Conservation (phyloP, 1,140 invertebrate species). For the Frieseomelitta varia region DNA sequence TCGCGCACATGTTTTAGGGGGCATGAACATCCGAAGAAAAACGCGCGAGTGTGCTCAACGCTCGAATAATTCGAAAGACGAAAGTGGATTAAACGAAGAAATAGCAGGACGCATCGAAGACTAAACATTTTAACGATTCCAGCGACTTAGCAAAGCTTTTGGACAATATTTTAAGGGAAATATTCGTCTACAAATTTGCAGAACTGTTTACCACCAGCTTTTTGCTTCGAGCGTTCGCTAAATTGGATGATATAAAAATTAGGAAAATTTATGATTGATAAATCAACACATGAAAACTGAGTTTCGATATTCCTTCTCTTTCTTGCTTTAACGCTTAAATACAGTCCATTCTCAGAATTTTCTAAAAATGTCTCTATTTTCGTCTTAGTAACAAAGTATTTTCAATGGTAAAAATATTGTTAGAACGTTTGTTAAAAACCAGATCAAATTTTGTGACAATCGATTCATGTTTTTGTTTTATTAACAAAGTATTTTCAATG, state of each 20-base stretch:
- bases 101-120: background rate
- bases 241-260: background rate
- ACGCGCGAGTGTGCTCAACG: background rate
- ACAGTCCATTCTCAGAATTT: background rate
- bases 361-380: background rate
- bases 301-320: background rate
- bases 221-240: background rate
- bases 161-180: background rate
- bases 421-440: too few species aligned
- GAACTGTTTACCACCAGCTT: background rate
- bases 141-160: background rate
- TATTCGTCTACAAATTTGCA: background rate
- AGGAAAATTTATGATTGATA: background rate
- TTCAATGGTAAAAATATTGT: background rate
- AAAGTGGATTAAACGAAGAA: background rate
- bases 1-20: slow-evolving; percentile 22
- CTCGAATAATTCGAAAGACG: background rate
- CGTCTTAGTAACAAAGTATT: background rate
- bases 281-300: background rate
- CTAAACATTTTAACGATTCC: background rate
- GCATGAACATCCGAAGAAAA: background rate
- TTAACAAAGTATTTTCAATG: background rate
- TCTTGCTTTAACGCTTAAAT: background rate
- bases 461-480: too few species aligned
- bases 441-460: too few species aligned